Conservation (phyloP, 2,888 invertebrate genomes). For the Coelogynopora nodosa region DNA sequence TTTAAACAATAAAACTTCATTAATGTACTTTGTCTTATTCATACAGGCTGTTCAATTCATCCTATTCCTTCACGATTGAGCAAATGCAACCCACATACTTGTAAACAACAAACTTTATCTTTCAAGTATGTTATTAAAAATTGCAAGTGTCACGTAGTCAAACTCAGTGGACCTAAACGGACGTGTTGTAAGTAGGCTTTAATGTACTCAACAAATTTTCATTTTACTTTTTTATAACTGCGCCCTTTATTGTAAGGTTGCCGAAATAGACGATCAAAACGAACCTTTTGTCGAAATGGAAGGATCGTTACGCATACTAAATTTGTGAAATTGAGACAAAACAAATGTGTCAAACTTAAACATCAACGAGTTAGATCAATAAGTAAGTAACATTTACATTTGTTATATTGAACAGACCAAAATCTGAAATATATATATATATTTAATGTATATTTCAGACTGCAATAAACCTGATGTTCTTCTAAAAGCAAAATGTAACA, state of each 20-base stretch:
- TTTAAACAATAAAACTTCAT: not conserved
- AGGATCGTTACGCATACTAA: not conserved
- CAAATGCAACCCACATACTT: not conserved
- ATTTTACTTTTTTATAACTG: not conserved
- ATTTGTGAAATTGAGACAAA: not conserved
- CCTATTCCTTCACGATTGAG: not conserved
- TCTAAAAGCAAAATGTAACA: not conserved
- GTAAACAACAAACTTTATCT: not conserved
- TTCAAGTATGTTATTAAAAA: conserved; percentile 33
- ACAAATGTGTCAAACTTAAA: not conserved
- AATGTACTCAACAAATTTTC: not conserved
- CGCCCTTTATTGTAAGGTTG: not conserved
- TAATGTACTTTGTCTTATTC: not conserved
- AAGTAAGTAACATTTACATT: not conserved
- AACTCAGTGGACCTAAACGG: not conserved
- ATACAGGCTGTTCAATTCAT: not conserved
- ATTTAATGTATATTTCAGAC: not conserved
- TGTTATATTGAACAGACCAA: not conserved
- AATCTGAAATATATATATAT: too few species aligned
- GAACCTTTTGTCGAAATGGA: not conserved
- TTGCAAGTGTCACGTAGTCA: conserved; percentile 30
- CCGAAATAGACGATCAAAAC: not conserved
- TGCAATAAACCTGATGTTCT: not conserved
- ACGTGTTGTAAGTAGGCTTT: conserved; percentile 16
- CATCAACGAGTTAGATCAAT: not conserved